Conservation (phyloP, 2,113 vertebrate genomes). For the Cyphomyrus discorhynchus region DNA sequence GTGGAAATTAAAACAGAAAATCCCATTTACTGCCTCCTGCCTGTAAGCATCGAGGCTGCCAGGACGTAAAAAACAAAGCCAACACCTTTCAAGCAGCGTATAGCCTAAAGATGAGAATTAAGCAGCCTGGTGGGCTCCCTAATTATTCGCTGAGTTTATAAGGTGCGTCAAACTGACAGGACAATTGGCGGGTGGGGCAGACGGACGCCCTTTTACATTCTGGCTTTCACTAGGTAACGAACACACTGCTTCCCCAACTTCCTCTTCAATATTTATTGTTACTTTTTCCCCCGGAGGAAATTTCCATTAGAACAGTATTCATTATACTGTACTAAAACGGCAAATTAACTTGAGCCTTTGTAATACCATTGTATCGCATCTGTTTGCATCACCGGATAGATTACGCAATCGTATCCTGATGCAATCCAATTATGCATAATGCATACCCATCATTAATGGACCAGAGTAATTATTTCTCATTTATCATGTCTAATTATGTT, state of each 20-base stretch:
- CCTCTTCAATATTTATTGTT: neutral
- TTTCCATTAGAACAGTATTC: neutral
- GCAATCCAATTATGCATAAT: neutral
- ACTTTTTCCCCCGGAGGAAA: neutral
- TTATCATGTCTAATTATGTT: conserved; percentile 17
- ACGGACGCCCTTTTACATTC: neutral
- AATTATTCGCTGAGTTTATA: neutral
- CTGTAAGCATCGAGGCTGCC: neutral
- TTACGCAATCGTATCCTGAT: conserved; percentile 10
- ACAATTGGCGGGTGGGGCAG: neutral
- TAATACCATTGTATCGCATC: neutral
- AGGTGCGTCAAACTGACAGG: neutral
- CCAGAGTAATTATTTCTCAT: conserved; percentile 4
- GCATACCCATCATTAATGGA: conserved; percentile 5
- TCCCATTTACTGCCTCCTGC: neutral
- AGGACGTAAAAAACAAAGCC: neutral
- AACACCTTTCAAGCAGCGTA: neutral
- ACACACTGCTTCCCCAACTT: neutral
- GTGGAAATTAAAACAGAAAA: neutral
- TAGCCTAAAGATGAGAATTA: neutral
- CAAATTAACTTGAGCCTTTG: conserved; percentile 4
- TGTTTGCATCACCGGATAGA: neutral
- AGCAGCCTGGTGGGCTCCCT: neutral
- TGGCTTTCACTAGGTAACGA: neutral
- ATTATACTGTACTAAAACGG: conserved; percentile 1